These are phyloP conservation scores for Piprites chloris DNA, from an alignment of 2,113 vertebrate species.

Conservation along the genomic window DNA sequence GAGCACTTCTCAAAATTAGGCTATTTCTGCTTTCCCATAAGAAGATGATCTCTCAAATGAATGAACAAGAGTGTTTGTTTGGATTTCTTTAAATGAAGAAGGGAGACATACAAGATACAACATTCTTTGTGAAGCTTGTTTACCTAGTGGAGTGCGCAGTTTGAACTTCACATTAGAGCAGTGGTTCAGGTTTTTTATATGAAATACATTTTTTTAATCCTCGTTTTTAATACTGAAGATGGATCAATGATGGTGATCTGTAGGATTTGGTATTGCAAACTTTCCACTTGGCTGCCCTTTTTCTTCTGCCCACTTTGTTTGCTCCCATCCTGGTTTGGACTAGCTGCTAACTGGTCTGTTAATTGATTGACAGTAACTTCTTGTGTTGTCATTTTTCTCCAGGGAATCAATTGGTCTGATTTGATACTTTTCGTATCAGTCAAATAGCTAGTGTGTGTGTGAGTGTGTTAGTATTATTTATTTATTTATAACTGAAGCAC, in stretches of 20 bases:
- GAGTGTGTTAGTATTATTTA: neutral
- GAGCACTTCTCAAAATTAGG: neutral
- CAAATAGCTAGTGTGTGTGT: neutral
- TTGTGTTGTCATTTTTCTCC: neutral
- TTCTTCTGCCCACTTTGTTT: neutral
- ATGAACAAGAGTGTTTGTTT: neutral
- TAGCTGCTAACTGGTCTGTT: neutral
- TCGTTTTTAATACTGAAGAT: neutral
- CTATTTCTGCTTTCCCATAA: neutral
- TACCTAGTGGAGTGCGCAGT: neutral
- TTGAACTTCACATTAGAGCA: neutral
- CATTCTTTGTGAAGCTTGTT: neutral
- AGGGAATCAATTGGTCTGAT: neutral
- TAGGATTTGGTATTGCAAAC: neutral
- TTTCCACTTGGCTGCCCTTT: neutral
- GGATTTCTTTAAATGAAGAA: neutral
- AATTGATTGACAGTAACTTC: neutral
- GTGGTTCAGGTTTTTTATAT: neutral
- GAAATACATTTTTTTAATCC: neutral
- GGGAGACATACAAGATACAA: neutral
- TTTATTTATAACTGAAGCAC: neutral
- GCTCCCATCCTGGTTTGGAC: neutral
- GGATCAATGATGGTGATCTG: neutral
- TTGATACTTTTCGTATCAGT: accelerated
- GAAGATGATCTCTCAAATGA: neutral